A percentile compares a stretch with the other conserved stretches of the same genome.
Conservation (phyloP, 1,140 invertebrate genomes). For the Carposina sasakii region DNA sequence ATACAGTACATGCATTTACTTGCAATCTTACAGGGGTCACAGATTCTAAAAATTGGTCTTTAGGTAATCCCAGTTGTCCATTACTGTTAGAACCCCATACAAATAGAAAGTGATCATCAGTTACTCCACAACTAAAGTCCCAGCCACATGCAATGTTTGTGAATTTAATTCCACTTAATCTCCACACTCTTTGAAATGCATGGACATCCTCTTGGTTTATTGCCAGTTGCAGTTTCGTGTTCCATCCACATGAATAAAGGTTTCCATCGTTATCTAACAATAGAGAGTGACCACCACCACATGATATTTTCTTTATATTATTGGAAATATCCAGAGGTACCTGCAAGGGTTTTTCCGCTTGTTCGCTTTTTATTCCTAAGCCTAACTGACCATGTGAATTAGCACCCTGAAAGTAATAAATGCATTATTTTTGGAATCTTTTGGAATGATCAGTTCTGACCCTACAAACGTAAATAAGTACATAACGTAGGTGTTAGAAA, state of each 20-base stretch:
- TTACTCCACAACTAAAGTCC: constrained; percentile 80
- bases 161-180: constrained; percentile 73
- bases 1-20: constrained; percentile 57
- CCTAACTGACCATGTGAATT: constrained; percentile 90
- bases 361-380: constrained; percentile 78
- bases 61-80: constrained; percentile 80
- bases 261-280: constrained; percentile 78
- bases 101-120: constrained; percentile 76
- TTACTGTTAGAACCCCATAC: constrained; percentile 85
- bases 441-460: no score
- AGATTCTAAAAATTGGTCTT: constrained; percentile 53
- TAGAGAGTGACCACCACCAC: constrained; percentile 85
- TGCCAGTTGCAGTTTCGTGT: constrained; percentile 86
- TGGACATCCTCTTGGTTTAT: constrained; percentile 67
- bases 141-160: constrained; percentile 79
- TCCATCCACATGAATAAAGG: constrained; percentile 90
- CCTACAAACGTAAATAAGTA: no score
- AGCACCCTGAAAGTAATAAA: constrained; percentile 80
- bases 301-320: constrained; percentile 76
- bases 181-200: constrained; percentile 73
- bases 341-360: constrained; percentile 75
- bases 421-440: no score
- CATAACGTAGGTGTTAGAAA: no score
- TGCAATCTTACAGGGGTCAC: constrained; percentile 58
- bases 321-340: constrained; percentile 61